Evolutionary conservation across 2,797 vertebrate species (phyloP).

Genomic region (Sebastes kiyomatsui): DNA sequence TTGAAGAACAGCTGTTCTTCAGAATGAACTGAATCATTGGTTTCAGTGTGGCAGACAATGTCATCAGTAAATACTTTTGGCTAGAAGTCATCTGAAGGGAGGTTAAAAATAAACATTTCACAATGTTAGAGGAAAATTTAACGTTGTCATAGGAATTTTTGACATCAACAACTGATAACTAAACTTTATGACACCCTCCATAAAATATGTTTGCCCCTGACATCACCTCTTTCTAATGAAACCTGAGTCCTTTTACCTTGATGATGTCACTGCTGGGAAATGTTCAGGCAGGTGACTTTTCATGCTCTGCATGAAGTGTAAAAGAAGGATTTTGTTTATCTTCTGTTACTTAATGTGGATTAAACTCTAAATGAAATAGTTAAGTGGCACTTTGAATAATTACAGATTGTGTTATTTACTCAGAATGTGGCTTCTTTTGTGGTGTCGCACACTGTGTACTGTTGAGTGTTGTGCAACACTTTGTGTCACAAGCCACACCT

Average conservation of each 20-base stretch:
- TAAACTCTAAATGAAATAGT: background rate
- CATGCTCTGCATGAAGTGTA: background rate
- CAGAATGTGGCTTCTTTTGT: background rate
- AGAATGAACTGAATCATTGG: background rate
- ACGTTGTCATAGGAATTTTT: background rate
- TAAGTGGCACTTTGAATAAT: background rate
- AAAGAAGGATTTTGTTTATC: background rate
- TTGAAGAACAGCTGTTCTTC: background rate
- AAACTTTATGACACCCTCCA: background rate
- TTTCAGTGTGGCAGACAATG: background rate
- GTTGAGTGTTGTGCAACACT: constrained; percentile 37
- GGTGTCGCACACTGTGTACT: background rate
- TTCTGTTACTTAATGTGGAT: background rate
- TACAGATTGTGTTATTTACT: background rate
- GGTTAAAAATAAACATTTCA: constrained; percentile 24
- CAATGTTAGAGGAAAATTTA: background rate
- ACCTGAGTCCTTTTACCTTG: background rate
- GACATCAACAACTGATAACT: background rate
- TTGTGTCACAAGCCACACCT: constrained; percentile 66
- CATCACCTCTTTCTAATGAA: background rate
- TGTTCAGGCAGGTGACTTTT: background rate
- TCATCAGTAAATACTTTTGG: background rate
- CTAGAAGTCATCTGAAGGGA: background rate
- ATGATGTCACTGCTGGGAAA: constrained; percentile 32
- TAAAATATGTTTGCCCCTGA: background rate